phyloP scores from a whole-genome alignment of 2,797 vertebrate species.

The Kryptopterus vitreolus region DNA sequence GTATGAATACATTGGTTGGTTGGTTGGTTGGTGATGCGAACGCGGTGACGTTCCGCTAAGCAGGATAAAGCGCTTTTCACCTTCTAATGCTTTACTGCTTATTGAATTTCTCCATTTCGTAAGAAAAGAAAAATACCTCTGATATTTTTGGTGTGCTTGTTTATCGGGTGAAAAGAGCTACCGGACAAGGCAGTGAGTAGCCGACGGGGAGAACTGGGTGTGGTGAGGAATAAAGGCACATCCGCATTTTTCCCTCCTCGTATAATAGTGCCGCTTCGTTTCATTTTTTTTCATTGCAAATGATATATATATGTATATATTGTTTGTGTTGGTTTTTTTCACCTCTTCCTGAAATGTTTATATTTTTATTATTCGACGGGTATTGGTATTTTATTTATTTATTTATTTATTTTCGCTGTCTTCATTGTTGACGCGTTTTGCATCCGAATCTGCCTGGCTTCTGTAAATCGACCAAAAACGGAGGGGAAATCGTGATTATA shows the following conservation, averaged over 20 bases:
- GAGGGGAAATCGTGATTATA: neutral
- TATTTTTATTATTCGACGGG: no score
- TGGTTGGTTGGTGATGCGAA: neutral
- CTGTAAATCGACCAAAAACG: neutral
- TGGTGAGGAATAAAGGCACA: slow-evolving; percentile 48
- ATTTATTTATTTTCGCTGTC: neutral
- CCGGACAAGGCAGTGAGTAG: neutral
- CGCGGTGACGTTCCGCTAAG: neutral
- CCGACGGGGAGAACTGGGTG: slow-evolving; percentile 50
- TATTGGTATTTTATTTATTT: neutral
- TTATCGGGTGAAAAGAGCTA: neutral
- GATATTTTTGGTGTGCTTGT: no score
- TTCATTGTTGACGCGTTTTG: neutral
- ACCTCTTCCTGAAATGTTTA: neutral
- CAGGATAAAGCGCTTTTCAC: neutral
- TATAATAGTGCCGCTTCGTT: slow-evolving; percentile 20
- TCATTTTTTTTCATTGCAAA: neutral
- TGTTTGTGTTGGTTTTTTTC: no score
- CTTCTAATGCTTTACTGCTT: neutral
- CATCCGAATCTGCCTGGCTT: neutral
- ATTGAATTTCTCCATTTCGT: neutral
- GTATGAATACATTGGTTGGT: neutral
- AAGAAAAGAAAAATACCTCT: no score
- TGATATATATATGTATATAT: no score
- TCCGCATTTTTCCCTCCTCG: slow-evolving; percentile 46